Evolutionary conservation across 1,140 invertebrate genomes (phyloP).

Genomic region (Gonatopus flavifemur): DNA sequence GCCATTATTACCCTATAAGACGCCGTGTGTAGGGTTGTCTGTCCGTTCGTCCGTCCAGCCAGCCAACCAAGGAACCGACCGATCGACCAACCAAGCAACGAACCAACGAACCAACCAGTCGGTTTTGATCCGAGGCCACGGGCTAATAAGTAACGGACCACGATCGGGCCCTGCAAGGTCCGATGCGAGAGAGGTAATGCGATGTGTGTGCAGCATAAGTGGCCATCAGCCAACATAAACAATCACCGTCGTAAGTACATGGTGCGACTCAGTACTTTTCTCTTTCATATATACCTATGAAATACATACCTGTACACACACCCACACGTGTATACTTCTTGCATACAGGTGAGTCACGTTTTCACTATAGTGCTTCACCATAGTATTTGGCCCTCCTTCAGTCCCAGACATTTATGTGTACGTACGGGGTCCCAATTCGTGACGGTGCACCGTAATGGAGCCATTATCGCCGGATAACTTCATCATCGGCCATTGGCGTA

Average conservation of each 20-base stretch:
- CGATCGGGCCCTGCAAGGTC: too few species aligned
- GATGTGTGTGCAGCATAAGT: constrained; percentile 56
- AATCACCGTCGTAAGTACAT: constrained; percentile 58
- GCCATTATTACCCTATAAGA: constrained; percentile 58
- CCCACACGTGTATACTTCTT: background rate
- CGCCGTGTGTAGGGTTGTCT: too few species aligned
- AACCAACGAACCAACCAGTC: too few species aligned
- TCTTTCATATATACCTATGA: constrained; percentile 21
- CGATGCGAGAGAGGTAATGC: constrained; percentile 43
- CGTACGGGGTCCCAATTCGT: constrained; percentile 29
- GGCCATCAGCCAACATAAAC: constrained; percentile 61
- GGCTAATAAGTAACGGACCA: constrained; percentile 51
- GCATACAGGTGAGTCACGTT: background rate
- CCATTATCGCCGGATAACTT: constrained; percentile 61
- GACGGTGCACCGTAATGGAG: constrained; percentile 52
- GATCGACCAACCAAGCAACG: too few species aligned
- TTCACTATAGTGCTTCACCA: too few species aligned
- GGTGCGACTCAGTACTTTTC: constrained; percentile 37
- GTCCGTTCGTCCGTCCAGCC: too few species aligned
- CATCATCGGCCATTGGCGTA: constrained; percentile 53
- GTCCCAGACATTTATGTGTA: constrained; percentile 3
- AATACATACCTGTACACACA: background rate
- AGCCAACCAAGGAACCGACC: too few species aligned
- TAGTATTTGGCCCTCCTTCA: too few species aligned
- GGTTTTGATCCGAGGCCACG: constrained; percentile 48